Conservation (phyloP, 2,888 invertebrate genomes). For the Mactromeris polynyma region DNA sequence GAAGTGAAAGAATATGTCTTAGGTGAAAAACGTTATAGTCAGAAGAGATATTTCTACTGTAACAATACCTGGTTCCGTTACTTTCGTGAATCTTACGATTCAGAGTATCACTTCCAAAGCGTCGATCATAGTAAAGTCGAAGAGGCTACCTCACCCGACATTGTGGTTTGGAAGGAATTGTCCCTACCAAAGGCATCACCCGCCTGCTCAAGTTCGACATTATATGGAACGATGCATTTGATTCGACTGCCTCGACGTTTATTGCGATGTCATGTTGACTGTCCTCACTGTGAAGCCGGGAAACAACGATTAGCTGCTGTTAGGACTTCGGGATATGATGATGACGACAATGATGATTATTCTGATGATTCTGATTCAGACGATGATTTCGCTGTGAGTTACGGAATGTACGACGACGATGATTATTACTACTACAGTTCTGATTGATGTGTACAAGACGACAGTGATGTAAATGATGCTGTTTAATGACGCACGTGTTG, state of each 20-base stretch:
- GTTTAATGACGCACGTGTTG: too few species aligned
- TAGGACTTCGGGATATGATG: too few species aligned
- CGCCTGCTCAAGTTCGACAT: not conserved
- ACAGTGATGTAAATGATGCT: too few species aligned
- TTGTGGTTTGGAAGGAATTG: slow-evolving; percentile 8
- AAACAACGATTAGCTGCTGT: not conserved
- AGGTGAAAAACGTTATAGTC: not conserved
- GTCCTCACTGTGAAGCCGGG: slow-evolving; percentile 53
- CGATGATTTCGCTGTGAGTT: not conserved
- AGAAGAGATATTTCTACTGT: not conserved
- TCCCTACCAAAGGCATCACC: slow-evolving; percentile 5
- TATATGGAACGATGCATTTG: not conserved
- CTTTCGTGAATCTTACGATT: not conserved
- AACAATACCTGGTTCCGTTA: slow-evolving; percentile 31
- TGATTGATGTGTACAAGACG: not conserved
- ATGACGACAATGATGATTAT: not conserved
- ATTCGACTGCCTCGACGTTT: slow-evolving; percentile 25
- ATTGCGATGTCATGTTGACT: slow-evolving; percentile 40
- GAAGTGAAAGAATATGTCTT: not conserved
- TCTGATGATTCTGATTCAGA: not conserved
- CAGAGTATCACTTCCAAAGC: not conserved
- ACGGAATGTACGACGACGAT: not conserved
- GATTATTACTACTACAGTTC: not conserved
- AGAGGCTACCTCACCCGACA: not conserved
- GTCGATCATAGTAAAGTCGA: not conserved